phyloP scores from a whole-genome alignment of 1,140 invertebrate species.

The Ips nitidus region DNA sequence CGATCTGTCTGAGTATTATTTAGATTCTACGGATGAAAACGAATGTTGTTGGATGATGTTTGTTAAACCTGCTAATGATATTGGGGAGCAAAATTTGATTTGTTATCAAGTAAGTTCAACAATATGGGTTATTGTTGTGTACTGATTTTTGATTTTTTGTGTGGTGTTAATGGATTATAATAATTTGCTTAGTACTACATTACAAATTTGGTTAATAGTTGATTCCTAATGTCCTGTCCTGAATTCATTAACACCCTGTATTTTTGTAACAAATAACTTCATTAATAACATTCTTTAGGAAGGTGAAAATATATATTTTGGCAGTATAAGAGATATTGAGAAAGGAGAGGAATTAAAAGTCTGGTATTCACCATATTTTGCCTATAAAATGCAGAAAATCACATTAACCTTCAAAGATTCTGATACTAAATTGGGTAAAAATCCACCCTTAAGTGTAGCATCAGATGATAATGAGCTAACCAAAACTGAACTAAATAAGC shows the following conservation, averaged over 20 bases:
- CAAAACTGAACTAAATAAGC: constrained; percentile 3
- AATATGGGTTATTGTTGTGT: constrained; percentile 13
- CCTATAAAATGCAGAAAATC: constrained; percentile 51
- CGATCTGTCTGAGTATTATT: constrained; percentile 50
- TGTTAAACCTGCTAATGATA: constrained; percentile 55
- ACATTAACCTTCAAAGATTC: constrained; percentile 32
- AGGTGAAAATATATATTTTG: constrained; percentile 62
- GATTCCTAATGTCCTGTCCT: too few species aligned
- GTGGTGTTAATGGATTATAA: too few species aligned
- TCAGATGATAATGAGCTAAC: not conserved
- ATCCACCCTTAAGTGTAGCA: constrained; percentile 4
- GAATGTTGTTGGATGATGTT: constrained; percentile 69
- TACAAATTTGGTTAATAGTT: too few species aligned
- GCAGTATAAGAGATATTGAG: constrained; percentile 57
- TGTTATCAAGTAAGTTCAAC: constrained; percentile 60
- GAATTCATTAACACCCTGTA: too few species aligned
- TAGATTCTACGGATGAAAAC: constrained; percentile 59
- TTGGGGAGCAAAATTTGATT: constrained; percentile 62
- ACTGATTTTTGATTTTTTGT: constrained; percentile 12
- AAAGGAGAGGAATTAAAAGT: constrained; percentile 61
- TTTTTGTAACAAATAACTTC: too few species aligned
- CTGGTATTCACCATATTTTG: constrained; percentile 62
- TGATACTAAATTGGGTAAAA: not conserved
- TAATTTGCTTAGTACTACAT: too few species aligned
- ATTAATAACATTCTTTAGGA: constrained; percentile 47